Evolutionary conservation across 2,888 invertebrate genomes (phyloP), one percentile per base, ranked within the genome.

Genomic region (Eilema griseolum): DNA sequence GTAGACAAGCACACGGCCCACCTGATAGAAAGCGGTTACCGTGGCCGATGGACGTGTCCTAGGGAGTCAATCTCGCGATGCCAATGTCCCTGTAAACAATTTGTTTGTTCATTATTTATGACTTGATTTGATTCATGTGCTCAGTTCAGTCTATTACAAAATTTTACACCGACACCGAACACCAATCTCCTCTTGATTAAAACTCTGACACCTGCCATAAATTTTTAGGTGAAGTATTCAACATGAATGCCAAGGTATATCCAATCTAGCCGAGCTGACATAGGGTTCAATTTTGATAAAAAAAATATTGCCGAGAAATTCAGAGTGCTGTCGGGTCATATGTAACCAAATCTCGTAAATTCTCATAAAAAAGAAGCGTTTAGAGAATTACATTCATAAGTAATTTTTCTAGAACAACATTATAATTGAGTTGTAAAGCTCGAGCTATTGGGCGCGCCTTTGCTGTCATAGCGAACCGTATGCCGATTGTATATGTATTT

Each of bases 111-210:
- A 20, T 52, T n/a, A 8, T 5, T 28, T 59, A 33, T 33, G 11
- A n/a, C 1, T 67, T 14, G 61, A 61, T 75, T 75, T 64, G 61
- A 70, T 8, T 70, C 70, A 65, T 46, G 11, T 24, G 3, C 12
- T 64, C n/a, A 59, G 23, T 64, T 14, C 26, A 28, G 52, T 52
- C 52, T 52, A 52, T 52, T 52, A n/a, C n/a, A 46, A 46, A 5
- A 52, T 52, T 52, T 59, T 61, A 61, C 70, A 67, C 66, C 64
- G 59, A 57, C 46, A 65, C 28, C 41, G 66, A 67, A 41, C 46
- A 46, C 61, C 72, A 61, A 75, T 73, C 61, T 74, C 69, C 24
- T 61, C 74, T 82, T 79, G 77, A 82, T 81, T 82, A 81, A 82
- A 81, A 79, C 67, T 81, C 67, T 60, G 60, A 70, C 74, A 66